Evolutionary conservation across 2,797 vertebrate species (phyloP).

Genomic region (Hirundo rustica): DNA sequence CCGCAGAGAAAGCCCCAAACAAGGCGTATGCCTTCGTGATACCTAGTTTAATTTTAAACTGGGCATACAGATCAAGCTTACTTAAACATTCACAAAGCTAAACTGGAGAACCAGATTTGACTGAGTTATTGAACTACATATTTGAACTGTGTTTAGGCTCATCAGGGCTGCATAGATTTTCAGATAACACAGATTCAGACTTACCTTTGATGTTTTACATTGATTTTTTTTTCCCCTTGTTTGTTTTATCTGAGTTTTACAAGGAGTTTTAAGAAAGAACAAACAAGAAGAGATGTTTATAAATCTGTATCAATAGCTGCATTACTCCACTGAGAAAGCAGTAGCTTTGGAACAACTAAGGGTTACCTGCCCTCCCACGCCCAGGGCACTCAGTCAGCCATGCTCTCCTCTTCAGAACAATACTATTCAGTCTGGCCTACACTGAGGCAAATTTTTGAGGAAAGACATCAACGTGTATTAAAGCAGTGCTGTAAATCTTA

Average conservation of each 20-base stretch:
- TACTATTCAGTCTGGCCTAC: background rate
- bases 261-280: background rate
- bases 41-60: background rate
- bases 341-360: background rate
- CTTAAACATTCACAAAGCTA: background rate
- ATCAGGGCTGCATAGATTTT: background rate
- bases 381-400: background rate
- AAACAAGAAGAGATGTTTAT: background rate
- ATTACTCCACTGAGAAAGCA: background rate
- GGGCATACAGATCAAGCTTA: background rate
- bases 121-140: background rate
- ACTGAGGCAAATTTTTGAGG: background rate
- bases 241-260: background rate
- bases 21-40: background rate
- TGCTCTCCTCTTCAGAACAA: background rate
- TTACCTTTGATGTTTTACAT: background rate
- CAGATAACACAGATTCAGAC: background rate
- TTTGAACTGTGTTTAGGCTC: background rate
- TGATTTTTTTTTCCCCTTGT: background rate
- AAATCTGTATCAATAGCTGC: background rate
- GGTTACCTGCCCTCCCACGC: background rate
- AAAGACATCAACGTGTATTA: background rate
- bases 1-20: background rate
- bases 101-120: background rate
- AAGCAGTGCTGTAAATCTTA: background rate